Percentiles rank a stretch among this genome's conserved stretches.
Evolutionary conservation across 1,140 invertebrate genomes (phyloP).

Genomic region (Drosophila bifasciata): DNA sequence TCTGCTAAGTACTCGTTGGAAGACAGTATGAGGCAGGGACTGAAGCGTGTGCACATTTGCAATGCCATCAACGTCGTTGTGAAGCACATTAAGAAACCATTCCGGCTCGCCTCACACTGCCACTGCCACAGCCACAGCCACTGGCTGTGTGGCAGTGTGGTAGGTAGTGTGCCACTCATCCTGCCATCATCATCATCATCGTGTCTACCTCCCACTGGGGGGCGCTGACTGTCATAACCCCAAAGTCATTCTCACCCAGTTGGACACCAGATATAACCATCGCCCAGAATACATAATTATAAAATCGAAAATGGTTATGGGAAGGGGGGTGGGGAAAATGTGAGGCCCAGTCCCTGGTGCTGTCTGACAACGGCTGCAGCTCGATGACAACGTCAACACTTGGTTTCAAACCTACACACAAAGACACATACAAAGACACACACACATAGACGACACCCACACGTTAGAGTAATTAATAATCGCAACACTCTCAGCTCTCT

Average conservation of each 20-base stretch:
- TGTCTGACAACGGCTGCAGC: not conserved
- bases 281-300: slow-evolving; percentile 53
- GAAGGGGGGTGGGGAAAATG: not conserved
- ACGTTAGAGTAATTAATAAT: slow-evolving; percentile 59
- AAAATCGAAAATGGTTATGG: slow-evolving; percentile 36
- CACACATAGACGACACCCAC: not conserved
- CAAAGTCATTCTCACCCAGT: slow-evolving; percentile 24
- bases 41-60: slow-evolving; percentile 61
- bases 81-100: slow-evolving; percentile 61
- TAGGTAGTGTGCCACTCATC: not conserved
- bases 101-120: slow-evolving; percentile 26
- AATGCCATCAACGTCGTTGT: slow-evolving; percentile 65
- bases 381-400: slow-evolving; percentile 32
- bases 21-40: slow-evolving; percentile 20
- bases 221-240: not conserved
- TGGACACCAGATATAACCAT: slow-evolving; percentile 40
- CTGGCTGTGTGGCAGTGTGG: too few species aligned
- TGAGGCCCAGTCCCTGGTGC: not conserved
- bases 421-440: not conserved
- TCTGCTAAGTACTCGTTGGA: slow-evolving; percentile 45
- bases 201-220: not conserved
- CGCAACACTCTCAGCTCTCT: slow-evolving; percentile 1
- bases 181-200: not conserved
- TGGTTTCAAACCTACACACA: not conserved
- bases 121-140: too few species aligned